phyloP scores from a whole-genome alignment of 2,113 vertebrate species.

The Notarius quadriscutis region DNA sequence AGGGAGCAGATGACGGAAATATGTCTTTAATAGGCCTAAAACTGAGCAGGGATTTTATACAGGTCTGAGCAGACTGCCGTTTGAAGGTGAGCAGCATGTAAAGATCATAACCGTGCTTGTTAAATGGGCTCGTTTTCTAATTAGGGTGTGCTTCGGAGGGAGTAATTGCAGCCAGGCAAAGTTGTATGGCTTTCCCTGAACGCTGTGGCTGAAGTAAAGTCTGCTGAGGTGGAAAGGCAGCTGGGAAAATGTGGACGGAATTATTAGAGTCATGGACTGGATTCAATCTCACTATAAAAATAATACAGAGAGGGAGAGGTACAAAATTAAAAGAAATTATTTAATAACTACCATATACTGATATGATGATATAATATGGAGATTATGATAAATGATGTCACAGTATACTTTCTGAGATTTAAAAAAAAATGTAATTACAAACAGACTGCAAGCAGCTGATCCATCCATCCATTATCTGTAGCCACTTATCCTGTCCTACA shows the following conservation, averaged over 20 bases:
- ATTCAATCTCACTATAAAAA: not conserved
- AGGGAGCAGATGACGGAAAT: not conserved
- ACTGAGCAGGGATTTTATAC: not conserved
- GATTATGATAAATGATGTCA: not conserved
- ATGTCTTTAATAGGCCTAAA: conserved; percentile 14
- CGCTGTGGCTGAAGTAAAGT: not conserved
- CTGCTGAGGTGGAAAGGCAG: not conserved
- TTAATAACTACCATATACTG: not conserved
- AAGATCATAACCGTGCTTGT: not conserved
- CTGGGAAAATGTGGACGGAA: not conserved
- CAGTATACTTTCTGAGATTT: not conserved
- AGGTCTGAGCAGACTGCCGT: conserved; percentile 5
- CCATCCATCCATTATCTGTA: too few species aligned
- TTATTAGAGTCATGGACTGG: not conserved
- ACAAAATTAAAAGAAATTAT: not conserved
- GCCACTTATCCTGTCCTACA: too few species aligned
- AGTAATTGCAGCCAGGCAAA: conserved; percentile 9
- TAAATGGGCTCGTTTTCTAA: conserved; percentile 13
- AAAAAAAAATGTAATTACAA: not conserved
- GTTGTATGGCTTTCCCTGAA: not conserved
- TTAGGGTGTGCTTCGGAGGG: conserved; percentile 1
- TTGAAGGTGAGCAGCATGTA: conserved; percentile 4
- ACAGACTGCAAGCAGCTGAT: too few species aligned
- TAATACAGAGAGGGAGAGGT: not conserved
- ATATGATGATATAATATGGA: not conserved